Evolutionary conservation across 2,888 invertebrate genomes (phyloP).

Genomic region (Agriopis aurantiaria): DNA sequence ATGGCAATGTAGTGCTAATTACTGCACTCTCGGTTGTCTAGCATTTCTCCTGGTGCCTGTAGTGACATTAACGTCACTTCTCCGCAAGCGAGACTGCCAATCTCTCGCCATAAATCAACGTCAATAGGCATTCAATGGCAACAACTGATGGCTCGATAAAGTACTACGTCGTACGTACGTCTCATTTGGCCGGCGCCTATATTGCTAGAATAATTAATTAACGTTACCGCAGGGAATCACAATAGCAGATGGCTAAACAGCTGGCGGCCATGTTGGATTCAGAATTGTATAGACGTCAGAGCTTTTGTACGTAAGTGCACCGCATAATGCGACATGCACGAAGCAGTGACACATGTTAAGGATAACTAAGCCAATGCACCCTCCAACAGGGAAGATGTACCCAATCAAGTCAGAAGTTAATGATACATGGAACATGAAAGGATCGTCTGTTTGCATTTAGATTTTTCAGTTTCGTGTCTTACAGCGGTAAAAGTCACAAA

Average conservation of each 20-base stretch:
- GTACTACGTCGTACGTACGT: slow-evolving; percentile 47
- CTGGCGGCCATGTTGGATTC: slow-evolving; percentile 69
- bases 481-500: slow-evolving; percentile 30
- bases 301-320: slow-evolving; percentile 56
- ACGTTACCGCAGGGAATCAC: slow-evolving; percentile 71
- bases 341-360: slow-evolving; percentile 49
- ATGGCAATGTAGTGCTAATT: slow-evolving; percentile 50
- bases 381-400: slow-evolving; percentile 36
- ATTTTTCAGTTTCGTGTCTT: slow-evolving; percentile 36
- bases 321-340: slow-evolving; percentile 44
- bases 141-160: slow-evolving; percentile 53
- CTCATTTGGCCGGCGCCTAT: slow-evolving; percentile 59
- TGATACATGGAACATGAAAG: slow-evolving; percentile 39
- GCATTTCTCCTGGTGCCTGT: slow-evolving; percentile 48
- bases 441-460: slow-evolving; percentile 40
- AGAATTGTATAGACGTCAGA: slow-evolving; percentile 59
- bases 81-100: slow-evolving; percentile 51
- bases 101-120: slow-evolving; percentile 55
- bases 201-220: slow-evolving; percentile 69
- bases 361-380: slow-evolving; percentile 43
- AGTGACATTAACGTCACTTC: slow-evolving; percentile 51
- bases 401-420: slow-evolving; percentile 43
- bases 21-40: slow-evolving; percentile 48
- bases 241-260: slow-evolving; percentile 75
- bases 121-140: slow-evolving; percentile 45